Evolutionary conservation across 1,140 invertebrate species (phyloP).

Genomic region (Macrosteles quadrilineatus): DNA sequence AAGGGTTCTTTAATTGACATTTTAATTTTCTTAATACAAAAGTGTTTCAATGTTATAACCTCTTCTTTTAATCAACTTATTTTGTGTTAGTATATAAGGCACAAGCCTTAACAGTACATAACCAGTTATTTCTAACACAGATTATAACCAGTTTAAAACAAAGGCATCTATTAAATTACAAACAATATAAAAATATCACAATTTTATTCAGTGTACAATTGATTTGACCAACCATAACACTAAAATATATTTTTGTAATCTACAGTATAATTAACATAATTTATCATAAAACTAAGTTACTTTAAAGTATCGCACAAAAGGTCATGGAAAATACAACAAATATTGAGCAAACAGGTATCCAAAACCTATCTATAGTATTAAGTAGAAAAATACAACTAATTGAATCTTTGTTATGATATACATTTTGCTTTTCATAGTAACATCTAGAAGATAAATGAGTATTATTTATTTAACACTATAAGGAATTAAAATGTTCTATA

Average conservation of each 20-base stretch:
- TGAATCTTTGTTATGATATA: background rate
- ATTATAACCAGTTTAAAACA: too few species aligned
- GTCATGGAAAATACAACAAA: conserved; percentile 1
- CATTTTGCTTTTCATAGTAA: too few species aligned
- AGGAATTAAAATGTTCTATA: too few species aligned
- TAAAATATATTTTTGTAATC: background rate
- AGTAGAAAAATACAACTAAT: background rate
- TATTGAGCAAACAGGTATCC: conserved; percentile 1
- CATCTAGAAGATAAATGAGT: too few species aligned
- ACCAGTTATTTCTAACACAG: too few species aligned
- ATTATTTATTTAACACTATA: too few species aligned
- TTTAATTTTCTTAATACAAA: too few species aligned
- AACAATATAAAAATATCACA: background rate
- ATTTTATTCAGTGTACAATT: conserved; percentile 14
- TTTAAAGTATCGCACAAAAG: background rate
- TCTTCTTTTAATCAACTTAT: too few species aligned
- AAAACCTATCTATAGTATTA: background rate
- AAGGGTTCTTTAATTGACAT: too few species aligned
- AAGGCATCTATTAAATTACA: background rate
- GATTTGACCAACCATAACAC: background rate
- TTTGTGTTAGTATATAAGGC: too few species aligned
- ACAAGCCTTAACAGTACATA: too few species aligned
- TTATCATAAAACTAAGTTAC: background rate
- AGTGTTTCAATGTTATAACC: too few species aligned
- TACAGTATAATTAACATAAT: background rate